Evolutionary conservation across 64 coral and sea anemone species (phyloP).

Genomic region (Actinia equina): DNA sequence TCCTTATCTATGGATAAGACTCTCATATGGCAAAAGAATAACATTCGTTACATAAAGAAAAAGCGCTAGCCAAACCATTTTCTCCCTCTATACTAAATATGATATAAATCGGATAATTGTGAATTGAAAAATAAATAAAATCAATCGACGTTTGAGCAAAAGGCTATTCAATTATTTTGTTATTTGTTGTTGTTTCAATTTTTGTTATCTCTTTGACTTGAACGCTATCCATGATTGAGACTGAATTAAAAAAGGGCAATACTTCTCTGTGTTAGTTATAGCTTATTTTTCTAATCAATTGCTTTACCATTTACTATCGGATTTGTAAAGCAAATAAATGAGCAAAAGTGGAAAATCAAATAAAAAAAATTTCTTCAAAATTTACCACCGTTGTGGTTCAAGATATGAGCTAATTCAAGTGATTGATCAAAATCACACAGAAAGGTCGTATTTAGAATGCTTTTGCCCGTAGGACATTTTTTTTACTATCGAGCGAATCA

Average conservation of each 20-base stretch:
- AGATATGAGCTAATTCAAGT: conserved; percentile 9
- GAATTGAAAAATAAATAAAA: not conserved
- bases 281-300: not conserved
- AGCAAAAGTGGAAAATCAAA: not conserved
- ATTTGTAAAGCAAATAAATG: not conserved
- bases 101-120: not conserved
- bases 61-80: not conserved
- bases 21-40: not conserved
- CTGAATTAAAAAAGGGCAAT: not conserved
- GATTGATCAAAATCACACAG: not conserved
- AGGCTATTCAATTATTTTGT: not conserved
- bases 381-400: not conserved
- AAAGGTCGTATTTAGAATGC: not conserved
- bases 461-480: not conserved
- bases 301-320: not conserved
- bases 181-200: not conserved
- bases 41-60: not conserved
- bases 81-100: no score
- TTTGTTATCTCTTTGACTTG: not conserved
- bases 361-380: not conserved
- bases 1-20: not conserved
- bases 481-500: not conserved
- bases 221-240: not conserved
- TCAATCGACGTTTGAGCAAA: not conserved
- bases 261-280: not conserved